A percentile compares a stretch with the other conserved stretches of the same genome.
Conservation (phyloP, 2,888 invertebrate species). For the Parapristionchus giblindavisi region DNA sequence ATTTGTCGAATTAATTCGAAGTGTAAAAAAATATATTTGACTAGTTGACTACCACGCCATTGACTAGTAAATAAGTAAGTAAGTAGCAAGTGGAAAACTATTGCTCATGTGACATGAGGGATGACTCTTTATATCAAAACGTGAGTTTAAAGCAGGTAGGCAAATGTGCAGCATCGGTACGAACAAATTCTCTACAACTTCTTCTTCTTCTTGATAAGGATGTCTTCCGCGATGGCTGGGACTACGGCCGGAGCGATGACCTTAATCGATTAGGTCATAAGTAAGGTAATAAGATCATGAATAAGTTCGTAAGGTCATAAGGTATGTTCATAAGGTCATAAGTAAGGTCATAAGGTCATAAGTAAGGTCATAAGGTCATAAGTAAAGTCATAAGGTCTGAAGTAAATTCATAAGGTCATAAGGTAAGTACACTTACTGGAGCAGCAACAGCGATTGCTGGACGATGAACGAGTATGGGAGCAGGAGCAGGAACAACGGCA, state of each 20-base stretch:
- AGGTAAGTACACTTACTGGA: constrained; percentile 17
- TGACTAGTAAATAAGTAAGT: no score
- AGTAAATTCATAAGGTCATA: no score
- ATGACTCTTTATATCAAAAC: no score
- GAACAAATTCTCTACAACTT: no score
- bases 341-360: background rate
- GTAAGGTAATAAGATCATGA: background rate
- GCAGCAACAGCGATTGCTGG: constrained; percentile 4
- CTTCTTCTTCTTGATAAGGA: constrained; percentile 32
- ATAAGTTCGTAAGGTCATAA: background rate
- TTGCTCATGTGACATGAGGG: no score
- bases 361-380: background rate
- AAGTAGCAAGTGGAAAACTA: no score
- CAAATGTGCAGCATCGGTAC: no score
- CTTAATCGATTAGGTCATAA: background rate
- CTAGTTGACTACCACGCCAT: no score
- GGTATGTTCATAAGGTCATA: background rate
- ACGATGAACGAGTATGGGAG: background rate
- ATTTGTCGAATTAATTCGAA: no score
- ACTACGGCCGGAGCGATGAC: constrained; percentile 4
- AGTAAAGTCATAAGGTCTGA: background rate
- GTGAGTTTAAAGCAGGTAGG: no score
- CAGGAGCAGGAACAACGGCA: background rate
- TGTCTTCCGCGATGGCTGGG: background rate
- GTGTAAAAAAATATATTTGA: no score